Evolutionary conservation across 2,113 vertebrate genomes (phyloP).

Genomic region (Sardina pilchardus): DNA sequence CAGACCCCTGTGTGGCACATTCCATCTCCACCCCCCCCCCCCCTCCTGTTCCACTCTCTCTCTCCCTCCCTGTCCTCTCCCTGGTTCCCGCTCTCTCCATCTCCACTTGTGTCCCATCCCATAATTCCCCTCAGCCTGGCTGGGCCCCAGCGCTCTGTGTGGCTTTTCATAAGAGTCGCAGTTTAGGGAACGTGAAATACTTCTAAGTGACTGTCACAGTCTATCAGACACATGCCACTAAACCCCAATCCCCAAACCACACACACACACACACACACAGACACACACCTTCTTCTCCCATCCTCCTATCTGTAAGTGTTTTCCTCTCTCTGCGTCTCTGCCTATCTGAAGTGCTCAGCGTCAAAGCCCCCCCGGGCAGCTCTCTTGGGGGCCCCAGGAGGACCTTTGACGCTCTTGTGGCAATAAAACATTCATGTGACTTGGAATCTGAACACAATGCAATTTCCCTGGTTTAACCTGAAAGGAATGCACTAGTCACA

Average conservation of each 20-base stretch:
- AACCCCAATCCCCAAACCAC: constrained; percentile 69
- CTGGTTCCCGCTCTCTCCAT: constrained; percentile 38
- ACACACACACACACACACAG: constrained; percentile 44
- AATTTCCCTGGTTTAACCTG: constrained; percentile 85
- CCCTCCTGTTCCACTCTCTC: background rate
- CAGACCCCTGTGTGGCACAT: constrained; percentile 66
- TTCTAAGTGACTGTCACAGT: constrained; percentile 88
- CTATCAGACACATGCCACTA: constrained; percentile 75
- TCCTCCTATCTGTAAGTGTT: constrained; percentile 55
- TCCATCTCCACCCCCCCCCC: constrained; percentile 60
- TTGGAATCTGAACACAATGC: constrained; percentile 88
- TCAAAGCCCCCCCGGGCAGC: constrained; percentile 65
- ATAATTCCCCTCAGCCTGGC: constrained; percentile 83
- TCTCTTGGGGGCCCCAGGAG: constrained; percentile 62
- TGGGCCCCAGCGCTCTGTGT: constrained; percentile 73
- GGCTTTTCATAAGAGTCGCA: constrained; percentile 79
- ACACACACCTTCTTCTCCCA: background rate
- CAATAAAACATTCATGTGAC: constrained; percentile 88
- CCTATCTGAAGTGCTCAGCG: constrained; percentile 53
- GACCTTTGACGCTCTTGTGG: constrained; percentile 77
- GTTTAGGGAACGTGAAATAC: constrained; percentile 87
- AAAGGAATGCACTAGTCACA: constrained; percentile 88
- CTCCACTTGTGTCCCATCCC: constrained; percentile 81
- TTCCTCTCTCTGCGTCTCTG: constrained; percentile 60
- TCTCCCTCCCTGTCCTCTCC: constrained; percentile 71